Percentiles rank a stretch among this genome's conserved stretches.
Evolutionary conservation across 2,888 invertebrate species (phyloP).

Genomic region (Cerastis rubricosa): DNA sequence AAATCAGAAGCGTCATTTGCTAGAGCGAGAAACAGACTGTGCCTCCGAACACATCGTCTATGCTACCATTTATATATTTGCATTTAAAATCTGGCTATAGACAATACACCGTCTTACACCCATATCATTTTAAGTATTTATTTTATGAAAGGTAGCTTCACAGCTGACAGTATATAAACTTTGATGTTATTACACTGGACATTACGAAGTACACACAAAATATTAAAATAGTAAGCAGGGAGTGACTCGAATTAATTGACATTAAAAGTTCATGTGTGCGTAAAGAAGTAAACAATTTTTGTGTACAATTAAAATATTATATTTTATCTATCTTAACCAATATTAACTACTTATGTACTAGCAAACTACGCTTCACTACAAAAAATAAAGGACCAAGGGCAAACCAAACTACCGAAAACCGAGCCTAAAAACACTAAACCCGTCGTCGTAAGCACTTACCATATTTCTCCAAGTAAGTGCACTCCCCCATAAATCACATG

Average conservation of each 20-base stretch:
- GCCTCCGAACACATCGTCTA: background rate
- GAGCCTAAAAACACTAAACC: constrained; percentile 52
- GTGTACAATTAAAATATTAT: background rate
- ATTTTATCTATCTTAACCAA: background rate
- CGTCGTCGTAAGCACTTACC: constrained; percentile 77
- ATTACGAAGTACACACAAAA: too few relatives aligned
- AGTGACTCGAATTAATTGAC: too few relatives aligned
- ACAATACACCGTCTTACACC: background rate
- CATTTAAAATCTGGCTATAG: background rate
- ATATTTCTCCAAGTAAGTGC: constrained; percentile 84
- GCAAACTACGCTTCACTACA: constrained; percentile 7
- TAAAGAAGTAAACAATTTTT: background rate
- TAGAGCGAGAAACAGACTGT: background rate
- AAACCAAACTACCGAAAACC: constrained; percentile 12
- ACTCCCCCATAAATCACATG: constrained; percentile 80
- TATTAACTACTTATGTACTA: constrained; percentile 10
- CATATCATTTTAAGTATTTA: too few relatives aligned
- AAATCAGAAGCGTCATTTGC: background rate
- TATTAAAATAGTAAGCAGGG: too few relatives aligned
- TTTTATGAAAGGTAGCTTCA: too few relatives aligned
- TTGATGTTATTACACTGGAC: too few relatives aligned
- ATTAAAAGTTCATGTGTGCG: too few relatives aligned
- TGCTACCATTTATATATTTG: background rate
- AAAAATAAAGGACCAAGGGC: constrained; percentile 30
- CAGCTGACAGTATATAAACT: too few relatives aligned